Conservation (phyloP, 2,113 vertebrate species). For the Laterallus jamaicensis region DNA sequence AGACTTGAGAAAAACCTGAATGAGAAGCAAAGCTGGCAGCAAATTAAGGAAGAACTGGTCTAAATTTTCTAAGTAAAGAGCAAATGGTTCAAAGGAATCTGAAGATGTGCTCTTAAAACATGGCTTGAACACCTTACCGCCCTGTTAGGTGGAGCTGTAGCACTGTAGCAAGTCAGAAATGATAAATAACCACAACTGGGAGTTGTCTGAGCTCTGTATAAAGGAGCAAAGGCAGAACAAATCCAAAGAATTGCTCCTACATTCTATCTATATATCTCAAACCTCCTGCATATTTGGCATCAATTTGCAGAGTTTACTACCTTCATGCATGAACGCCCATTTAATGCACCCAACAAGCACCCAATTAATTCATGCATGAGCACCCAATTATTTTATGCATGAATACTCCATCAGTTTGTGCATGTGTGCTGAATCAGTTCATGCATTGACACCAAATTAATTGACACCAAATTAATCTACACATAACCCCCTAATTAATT, state of each 20-base stretch:
- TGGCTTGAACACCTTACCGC: fast-evolving
- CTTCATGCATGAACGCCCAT: neutral
- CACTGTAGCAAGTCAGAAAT: neutral
- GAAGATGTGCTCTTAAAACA: neutral
- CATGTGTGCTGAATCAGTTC: neutral
- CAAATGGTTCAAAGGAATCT: neutral
- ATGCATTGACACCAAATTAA: neutral
- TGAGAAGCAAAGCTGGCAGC: neutral
- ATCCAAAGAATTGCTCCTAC: neutral
- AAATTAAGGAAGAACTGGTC: neutral
- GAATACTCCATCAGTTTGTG: neutral
- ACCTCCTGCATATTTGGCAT: neutral
- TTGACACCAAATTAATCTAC: neutral
- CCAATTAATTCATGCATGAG: neutral
- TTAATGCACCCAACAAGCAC: neutral
- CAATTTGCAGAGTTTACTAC: neutral
- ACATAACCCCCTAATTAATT: neutral
- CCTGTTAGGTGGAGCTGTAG: neutral
- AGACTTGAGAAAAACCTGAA: neutral
- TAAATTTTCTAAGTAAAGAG: neutral
- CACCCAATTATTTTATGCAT: neutral
- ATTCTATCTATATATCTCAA: neutral
- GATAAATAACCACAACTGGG: neutral
- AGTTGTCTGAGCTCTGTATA: neutral
- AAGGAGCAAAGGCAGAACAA: neutral